Evolutionary conservation across 2,113 vertebrate species (phyloP).

Genomic region (Sinocyclocheilus grahami): DNA sequence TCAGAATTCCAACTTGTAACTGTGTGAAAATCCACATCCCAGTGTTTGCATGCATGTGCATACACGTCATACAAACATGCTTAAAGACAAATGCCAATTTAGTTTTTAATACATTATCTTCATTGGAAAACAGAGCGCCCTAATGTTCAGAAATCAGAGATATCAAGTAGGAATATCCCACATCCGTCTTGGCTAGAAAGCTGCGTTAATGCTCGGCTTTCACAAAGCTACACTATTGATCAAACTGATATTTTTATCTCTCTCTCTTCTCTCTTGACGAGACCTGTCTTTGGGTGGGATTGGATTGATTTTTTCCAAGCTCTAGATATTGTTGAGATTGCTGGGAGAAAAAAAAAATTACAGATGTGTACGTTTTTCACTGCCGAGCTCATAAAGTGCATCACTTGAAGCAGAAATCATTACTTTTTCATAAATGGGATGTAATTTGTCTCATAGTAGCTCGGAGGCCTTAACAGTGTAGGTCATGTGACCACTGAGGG

Average conservation of each 20-base stretch:
- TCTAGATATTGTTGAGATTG: conserved; percentile 64
- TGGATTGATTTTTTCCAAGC: conserved; percentile 69
- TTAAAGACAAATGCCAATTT: neutral
- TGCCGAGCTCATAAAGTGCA: conserved; percentile 64
- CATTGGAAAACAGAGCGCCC: neutral
- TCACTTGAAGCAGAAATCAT: conserved; percentile 72
- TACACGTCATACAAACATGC: neutral
- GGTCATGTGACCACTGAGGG: conserved; percentile 62
- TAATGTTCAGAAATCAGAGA: neutral
- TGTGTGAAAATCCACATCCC: neutral
- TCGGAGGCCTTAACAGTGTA: conserved; percentile 57
- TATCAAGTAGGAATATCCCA: neutral
- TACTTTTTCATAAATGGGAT: conserved; percentile 78
- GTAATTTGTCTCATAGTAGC: conserved; percentile 73
- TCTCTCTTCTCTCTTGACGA: conserved; percentile 64
- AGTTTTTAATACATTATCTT: neutral
- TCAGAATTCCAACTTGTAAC: neutral
- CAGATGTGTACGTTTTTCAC: conserved; percentile 26
- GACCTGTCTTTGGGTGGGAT: conserved; percentile 66
- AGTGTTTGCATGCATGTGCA: neutral
- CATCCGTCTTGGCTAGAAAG: neutral
- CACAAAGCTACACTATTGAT: conserved; percentile 57
- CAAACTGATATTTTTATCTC: conserved; percentile 43
- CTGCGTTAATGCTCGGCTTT: neutral
- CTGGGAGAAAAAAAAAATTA: conserved; percentile 21